phyloP scores from a whole-genome alignment of 2,113 vertebrate species.

The Sorex araneus region DNA sequence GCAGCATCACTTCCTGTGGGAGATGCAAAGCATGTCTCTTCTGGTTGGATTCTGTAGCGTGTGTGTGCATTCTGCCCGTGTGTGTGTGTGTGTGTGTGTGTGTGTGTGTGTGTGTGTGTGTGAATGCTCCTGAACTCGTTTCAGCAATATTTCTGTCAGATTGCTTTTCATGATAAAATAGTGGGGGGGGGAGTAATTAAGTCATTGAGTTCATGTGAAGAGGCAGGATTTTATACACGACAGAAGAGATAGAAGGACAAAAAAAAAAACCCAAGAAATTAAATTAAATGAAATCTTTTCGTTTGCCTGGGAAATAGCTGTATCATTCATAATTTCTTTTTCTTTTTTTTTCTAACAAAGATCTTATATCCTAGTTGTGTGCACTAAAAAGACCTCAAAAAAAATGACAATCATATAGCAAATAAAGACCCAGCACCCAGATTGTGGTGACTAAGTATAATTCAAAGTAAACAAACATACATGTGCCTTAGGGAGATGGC shows the following conservation, averaged over 20 bases:
- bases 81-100: too few relatives aligned
- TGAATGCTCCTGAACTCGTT: not conserved
- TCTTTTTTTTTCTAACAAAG: conserved; percentile 61
- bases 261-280: conserved; percentile 48
- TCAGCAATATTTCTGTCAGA: not conserved
- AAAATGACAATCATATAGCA: conserved; percentile 58
- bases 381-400: conserved; percentile 49
- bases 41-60: not conserved
- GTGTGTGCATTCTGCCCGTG: not conserved
- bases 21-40: not conserved
- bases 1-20: not conserved
- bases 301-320: conserved; percentile 54
- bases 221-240: conserved; percentile 60
- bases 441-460: conserved; percentile 50
- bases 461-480: conserved; percentile 61
- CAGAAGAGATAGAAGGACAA: conserved; percentile 49
- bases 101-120: not conserved
- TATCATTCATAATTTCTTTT: conserved; percentile 67
- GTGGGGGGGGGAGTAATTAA: conserved; percentile 55
- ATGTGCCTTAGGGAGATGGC: conserved; percentile 54
- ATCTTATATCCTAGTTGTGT: conserved; percentile 36
- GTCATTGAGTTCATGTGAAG: conserved; percentile 63
- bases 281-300: conserved; percentile 44
- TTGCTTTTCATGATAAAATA: not conserved
- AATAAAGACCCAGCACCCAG: conserved; percentile 7